Base-by-base conservation (phyloP, 2,888 invertebrate genomes). In the Agrochola litura region DNA sequence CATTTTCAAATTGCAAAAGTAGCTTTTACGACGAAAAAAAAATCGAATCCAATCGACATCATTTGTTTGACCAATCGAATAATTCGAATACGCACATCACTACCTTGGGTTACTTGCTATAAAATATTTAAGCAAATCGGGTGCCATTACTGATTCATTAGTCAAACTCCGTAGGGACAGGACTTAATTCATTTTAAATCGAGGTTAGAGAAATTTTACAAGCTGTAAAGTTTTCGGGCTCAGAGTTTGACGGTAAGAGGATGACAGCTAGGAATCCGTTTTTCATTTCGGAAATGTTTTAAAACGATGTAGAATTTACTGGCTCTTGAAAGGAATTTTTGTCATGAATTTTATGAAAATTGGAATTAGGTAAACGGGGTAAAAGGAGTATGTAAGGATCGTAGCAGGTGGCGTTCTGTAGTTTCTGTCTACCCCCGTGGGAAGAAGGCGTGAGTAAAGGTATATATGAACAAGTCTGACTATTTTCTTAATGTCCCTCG, bases 41-140 rank as follows among this genome's bases (percentile, higher is more conserved):
- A 58, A 25, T 6, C 6, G 6, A 58, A 58, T 58, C 14, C 25
- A 30, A 19, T 5, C 9, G 61, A 37, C 1, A 19, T 60, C 2
- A 56, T 19, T 37, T 58, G 10, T 37, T 37, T 52, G 30, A 54
- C 30, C 41, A 65, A 60, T 58, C 66, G 58, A 68, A 74, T 73
- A 60, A 75, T 37, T 52, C 60, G 14, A 43, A 60, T 61, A 71
- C 16, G 46, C 49, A 37, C 77, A 12, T 64, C 73, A 56, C 85
- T 82, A 77, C 0, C n/a, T 0, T 30, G 41, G 58, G 58, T 63
- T 41, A 64, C 71, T 67, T 30, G 56, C 56, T 54, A 84, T 84
- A 78, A 90, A 90, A 88, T 89, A 90, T 89, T 87, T 83, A 89
- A 86, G 80, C 84, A 87, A 90, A 90, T 90, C 76, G 72, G 63